Evolutionary conservation across 64 coral and sea anemone species (phyloP).

Genomic region (Stylophora pistillata): DNA sequence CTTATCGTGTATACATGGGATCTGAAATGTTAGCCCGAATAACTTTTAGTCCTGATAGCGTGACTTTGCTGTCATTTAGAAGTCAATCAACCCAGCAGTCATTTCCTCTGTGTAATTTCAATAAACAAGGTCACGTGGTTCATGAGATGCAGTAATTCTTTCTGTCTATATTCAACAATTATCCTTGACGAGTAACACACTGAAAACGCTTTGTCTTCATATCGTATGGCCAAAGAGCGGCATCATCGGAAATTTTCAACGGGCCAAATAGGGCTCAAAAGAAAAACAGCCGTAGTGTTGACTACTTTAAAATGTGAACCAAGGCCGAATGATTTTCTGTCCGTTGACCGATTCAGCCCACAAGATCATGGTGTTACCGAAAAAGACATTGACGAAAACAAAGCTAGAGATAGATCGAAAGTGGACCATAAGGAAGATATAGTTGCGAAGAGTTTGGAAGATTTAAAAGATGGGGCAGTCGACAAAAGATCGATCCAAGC

Average conservation of each 20-base stretch:
- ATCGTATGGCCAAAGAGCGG: not conserved
- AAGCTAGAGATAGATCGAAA: not conserved
- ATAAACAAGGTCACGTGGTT: constrained; percentile 8
- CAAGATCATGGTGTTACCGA: not conserved
- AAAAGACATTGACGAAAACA: not conserved
- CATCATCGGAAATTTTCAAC: not conserved
- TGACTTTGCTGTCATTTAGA: not conserved
- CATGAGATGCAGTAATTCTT: not conserved
- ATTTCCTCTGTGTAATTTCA: constrained; percentile 10
- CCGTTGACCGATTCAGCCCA: not conserved
- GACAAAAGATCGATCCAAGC: not conserved
- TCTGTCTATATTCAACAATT: not conserved
- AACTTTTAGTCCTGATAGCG: not conserved
- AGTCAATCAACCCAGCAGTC: not conserved
- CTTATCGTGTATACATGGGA: too few relatives aligned
- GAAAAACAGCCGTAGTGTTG: not conserved
- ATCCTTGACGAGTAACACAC: not conserved
- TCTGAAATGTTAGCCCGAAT: not conserved
- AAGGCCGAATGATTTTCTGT: not conserved
- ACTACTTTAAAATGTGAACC: not conserved
- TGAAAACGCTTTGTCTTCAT: not conserved
- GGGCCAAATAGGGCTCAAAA: not conserved
- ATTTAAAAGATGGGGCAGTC: not conserved
- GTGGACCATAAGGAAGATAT: not conserved
- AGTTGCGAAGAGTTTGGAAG: not conserved